These are phyloP conservation scores for Oryzias curvinotus DNA, from an alignment of 2,113 vertebrate genomes.

Conservation along the genomic window DNA sequence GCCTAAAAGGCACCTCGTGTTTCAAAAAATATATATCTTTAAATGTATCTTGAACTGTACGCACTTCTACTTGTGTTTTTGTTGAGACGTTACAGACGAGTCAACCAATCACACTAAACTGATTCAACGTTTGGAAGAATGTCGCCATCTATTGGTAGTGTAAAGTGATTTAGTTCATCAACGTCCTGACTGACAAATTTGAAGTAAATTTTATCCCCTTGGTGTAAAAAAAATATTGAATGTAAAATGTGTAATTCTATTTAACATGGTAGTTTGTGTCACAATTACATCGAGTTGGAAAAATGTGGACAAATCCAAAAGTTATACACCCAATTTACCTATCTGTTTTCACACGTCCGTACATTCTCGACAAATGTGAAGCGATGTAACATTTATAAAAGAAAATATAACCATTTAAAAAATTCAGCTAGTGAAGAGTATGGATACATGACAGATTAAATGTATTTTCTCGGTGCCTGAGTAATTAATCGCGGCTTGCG, in stretches of 20 bases:
- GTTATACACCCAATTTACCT: no score
- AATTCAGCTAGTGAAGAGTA: background rate
- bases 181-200: background rate
- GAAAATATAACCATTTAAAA: no score
- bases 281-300: no score
- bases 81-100: background rate
- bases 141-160: slow-evolving; percentile 45
- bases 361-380: slow-evolving; percentile 17
- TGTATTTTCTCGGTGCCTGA: background rate
- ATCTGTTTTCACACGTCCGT: background rate
- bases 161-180: background rate
- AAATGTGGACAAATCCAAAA: no score
- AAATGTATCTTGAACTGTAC: no score
- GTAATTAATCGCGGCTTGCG: background rate
- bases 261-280: no score
- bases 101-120: background rate
- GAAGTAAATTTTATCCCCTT: background rate
- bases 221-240: background rate
- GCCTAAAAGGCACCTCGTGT: no score
- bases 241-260: no score
- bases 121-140: background rate
- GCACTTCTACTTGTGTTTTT: no score
- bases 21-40: no score
- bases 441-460: no score
- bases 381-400: no score